These are phyloP conservation scores for Larimichthys crocea DNA, from an alignment of 2,113 vertebrate species.

Conservation along the genomic window DNA sequence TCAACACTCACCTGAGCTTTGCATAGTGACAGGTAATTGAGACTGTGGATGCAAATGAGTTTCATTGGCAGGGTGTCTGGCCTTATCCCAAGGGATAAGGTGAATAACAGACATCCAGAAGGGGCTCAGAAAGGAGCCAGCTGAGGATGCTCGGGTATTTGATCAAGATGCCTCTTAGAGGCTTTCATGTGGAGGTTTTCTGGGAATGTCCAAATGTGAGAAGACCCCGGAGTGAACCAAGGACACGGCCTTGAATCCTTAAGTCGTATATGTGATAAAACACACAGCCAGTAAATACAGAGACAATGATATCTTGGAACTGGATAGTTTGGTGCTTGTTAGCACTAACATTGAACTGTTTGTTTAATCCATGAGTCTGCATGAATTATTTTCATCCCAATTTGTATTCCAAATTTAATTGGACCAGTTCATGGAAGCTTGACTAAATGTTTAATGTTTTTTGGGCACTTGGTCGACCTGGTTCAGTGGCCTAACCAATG, in stretches of 20 bases:
- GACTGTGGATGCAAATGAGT: neutral
- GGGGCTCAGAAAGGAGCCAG: neutral
- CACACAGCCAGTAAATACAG: neutral
- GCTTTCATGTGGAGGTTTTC: neutral
- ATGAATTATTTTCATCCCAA: neutral
- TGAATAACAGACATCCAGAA: neutral
- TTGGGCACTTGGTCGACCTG: constrained; percentile 56
- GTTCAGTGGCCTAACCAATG: constrained; percentile 68
- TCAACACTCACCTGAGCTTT: no score
- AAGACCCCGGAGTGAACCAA: neutral
- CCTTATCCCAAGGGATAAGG: neutral
- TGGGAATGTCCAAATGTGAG: neutral
- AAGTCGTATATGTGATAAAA: neutral
- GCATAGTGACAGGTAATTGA: no score
- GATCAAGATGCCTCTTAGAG: neutral
- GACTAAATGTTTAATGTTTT: constrained; percentile 53
- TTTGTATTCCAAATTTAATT: constrained; percentile 45
- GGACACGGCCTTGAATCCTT: neutral
- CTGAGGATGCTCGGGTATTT: neutral
- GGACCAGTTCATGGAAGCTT: constrained; percentile 48
- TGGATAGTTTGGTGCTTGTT: neutral
- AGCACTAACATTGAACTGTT: constrained; percentile 31
- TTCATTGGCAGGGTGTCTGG: neutral
- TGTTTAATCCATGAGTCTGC: constrained; percentile 15
- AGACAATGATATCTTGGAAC: neutral